Evolutionary conservation across 2,113 vertebrate genomes (phyloP), one percentile per base, ranked within the genome.

Genomic region (Polypterus bichir): DNA sequence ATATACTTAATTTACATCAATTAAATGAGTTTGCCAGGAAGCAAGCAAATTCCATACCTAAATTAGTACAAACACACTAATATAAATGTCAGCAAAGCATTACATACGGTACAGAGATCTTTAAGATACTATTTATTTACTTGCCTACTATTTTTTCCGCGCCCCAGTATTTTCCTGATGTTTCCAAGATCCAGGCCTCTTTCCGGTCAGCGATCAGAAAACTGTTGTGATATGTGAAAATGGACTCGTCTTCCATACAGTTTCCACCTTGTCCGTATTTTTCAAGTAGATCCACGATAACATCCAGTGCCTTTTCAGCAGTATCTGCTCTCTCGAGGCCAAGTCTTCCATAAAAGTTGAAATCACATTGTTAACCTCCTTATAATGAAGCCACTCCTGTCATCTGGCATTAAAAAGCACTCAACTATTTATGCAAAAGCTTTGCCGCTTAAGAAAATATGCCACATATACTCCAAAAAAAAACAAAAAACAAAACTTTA

Each of bases 101-200:
- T 27, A 27, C 27, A 2, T 27, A 27, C 27, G 27, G 27, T 27
- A 27, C 27, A 27, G 27, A 27, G 27, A 27, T 27, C 27, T 27
- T 27, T 27, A 27, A 1, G 27, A 27, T 27, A 27, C 27, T 27
- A 27, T 27, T 27, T 27, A 27, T 27, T 27, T 27, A 27, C 27
- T 5, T 81, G 88, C 87, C 86, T 83, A 84, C 75, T 59, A 89
- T 68, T 84, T 79, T 92, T 74, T 97, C 94, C 64, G 94, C 93
- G 63, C 91, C 95, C 95, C 95, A 97, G 71, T 89, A 73, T 71
- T 88, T 91, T 64, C 90, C 92, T 51, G 91, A 84, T 3, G 92
- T 97, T 74, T 98, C 95, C 78, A 98, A 82, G 73, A 97, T 79
- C 95, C 95, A 98, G 0, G 92, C 92, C 74, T 94, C 92, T 11